Evolutionary conservation across 2,888 invertebrate genomes (phyloP), one percentile per base, ranked within the genome.

Genomic region (Oeneis ivallda): DNA sequence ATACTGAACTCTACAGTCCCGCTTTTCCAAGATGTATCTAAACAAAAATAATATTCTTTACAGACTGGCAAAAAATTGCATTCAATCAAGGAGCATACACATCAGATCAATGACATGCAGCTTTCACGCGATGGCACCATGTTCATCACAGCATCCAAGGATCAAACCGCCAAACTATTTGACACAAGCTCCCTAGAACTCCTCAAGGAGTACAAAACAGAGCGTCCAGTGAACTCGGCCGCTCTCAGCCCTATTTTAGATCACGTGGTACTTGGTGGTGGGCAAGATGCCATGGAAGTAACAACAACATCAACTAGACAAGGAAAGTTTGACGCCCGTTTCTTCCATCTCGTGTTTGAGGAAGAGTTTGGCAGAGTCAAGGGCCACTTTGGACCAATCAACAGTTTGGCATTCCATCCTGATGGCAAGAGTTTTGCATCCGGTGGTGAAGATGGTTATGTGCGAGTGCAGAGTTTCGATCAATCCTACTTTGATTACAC

Each of bases 211-310:
- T 99, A 98, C 92, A 98, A 98, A 91, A 99, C 99, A 0, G 99
- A 99, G 81, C 93, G 99, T 71, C 99, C 99, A 0, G 98, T 99
- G 0, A 99, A 99, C 86, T 99, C 99, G 0, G 99, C 99, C 0
- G 96, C 99, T 1, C 96, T 99, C 70, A 98, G 99, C 71, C 99
- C 99, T 0, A 96, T 97, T 72, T 92, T 95, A 64, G 98, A 99
- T 86, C 99, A 99, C 92, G 99, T 99, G 7, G 97, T 98, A 1
- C 93, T 99, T 53, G 99, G 99, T 68, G 99, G 99, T 86, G 99
- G 99, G 77, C 99, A 99, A 92, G 99, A 99, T 86, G 99, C 99
- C 65, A 99, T 99, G 97, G 98, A 98, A 80, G 99, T 99, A 67
- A 98, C 98, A 53, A 98, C 98, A 1, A 99, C 98, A 0, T 97